These are phyloP conservation scores for Plagiodera versicolora DNA, from an alignment of 2,888 invertebrate genomes.

Conservation along the genomic window DNA sequence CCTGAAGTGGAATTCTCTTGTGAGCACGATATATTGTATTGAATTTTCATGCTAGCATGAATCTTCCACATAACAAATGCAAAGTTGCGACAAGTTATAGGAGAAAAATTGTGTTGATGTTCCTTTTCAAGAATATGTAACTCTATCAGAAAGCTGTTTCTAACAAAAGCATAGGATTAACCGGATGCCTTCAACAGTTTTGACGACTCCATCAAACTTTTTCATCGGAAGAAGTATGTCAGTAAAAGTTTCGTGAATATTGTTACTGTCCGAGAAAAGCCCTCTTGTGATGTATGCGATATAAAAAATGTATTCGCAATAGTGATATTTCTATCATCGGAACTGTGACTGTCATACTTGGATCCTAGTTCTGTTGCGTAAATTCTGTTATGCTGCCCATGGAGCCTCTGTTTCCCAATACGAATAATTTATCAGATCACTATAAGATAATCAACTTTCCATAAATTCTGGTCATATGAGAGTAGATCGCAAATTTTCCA, in stretches of 20 bases:
- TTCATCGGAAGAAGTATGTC: neutral
- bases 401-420: too few relatives aligned
- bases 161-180: neutral
- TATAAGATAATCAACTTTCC: too few relatives aligned
- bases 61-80: neutral
- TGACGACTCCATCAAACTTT: neutral
- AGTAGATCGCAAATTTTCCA: too few relatives aligned
- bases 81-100: neutral
- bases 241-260: neutral
- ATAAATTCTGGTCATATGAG: too few relatives aligned
- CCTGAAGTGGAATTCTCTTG: neutral
- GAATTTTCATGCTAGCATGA: neutral
- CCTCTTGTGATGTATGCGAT: too few relatives aligned
- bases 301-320: too few relatives aligned
- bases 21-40: neutral
- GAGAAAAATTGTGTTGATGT: neutral
- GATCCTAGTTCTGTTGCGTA: too few relatives aligned
- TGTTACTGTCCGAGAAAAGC: neutral
- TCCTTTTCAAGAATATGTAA: neutral
- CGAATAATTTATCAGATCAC: too few relatives aligned
- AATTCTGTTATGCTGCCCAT: too few relatives aligned
- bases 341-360: too few relatives aligned
- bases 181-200: neutral
- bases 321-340: too few relatives aligned
- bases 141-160: neutral